Percentiles rank a stretch among this genome's conserved stretches.
Conservation (phyloP, 2,888 invertebrate species). For the Kuschelorhynchus macadamiae region DNA sequence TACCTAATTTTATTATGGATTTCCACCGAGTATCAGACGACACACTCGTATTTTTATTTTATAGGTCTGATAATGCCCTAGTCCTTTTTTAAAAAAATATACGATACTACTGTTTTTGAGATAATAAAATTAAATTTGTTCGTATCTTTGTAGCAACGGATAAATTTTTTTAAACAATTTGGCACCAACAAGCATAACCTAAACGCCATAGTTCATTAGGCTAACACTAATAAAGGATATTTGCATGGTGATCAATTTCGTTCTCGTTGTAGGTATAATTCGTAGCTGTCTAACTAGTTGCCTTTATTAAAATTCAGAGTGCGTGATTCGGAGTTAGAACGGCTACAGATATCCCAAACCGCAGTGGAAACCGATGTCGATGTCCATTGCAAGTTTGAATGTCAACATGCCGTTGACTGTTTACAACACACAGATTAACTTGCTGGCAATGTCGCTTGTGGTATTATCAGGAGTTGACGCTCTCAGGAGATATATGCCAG, state of each 20-base stretch:
- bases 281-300: constrained; percentile 15
- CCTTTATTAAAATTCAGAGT: constrained; percentile 34
- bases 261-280: constrained; percentile 28
- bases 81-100: no score
- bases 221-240: background rate
- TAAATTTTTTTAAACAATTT: no score
- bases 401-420: constrained; percentile 28
- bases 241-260: constrained; percentile 10
- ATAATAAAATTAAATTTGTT: no score
- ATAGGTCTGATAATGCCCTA: no score
- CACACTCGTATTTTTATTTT: no score
- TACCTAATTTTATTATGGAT: no score
- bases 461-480: constrained; percentile 12
- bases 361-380: constrained; percentile 30
- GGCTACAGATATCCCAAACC: constrained; percentile 24
- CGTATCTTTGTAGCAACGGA: no score
- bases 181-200: no score
- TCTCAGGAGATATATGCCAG: constrained; percentile 38
- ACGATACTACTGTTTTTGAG: no score
- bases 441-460: constrained; percentile 31
- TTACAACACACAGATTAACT: constrained; percentile 36
- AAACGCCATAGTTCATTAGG: no score
- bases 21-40: no score
- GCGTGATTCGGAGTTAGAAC: constrained; percentile 16
- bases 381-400: constrained; percentile 36